Base-by-base conservation (phyloP, 2,113 vertebrate genomes). In the Thalassoma bifasciatum region DNA sequence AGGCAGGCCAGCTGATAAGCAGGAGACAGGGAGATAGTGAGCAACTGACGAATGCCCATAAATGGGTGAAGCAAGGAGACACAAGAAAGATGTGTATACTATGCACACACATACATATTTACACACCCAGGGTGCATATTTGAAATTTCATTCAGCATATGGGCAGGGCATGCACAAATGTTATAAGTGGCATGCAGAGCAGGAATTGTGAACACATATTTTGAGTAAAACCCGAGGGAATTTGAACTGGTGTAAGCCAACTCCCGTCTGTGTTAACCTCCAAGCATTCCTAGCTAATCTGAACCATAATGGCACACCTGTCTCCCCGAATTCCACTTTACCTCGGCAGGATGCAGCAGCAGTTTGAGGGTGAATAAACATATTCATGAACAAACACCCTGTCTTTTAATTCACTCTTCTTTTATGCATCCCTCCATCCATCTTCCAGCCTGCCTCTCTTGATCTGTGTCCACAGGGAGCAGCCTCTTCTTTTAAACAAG, bases 221-320 rank as follows among this genome's bases (percentile, higher is more conserved):
- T 84, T 63, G 57, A 56, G 37, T 21, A 54, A 75, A 81, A 66
- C 79, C 62, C 54, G 19, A 21, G 63, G 40, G 73, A 73, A 79
- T 75, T 54, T 47, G 65, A 66, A 66, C 70, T 16, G 51, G 66
- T 73, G 62, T 74, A 72, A 46, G 81, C 69, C 52, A 40, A 58
- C 77, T 67, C 76, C 64, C 36, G 21, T 8, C 71, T 71, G 61
- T 49, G 57, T 64, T 77, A 77, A 85, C 87, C 81, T 85, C 73
- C 40, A 30, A 82, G 86, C 88, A 91, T 91, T 92, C 83, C 69
- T 83, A 19, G 17, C 79, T 88, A 87, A 91, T 91, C 79, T 82
- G 65, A 78, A 71, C 63, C 13, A 91, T 89, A 87, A 90, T 81
- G 72, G 83, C 86, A 82, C 90, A 92, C 90, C 91, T 93, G 92